Percentiles rank a stretch among this genome's conserved stretches.
These are phyloP conservation scores for Drosophila fungiperda DNA, from an alignment of 2,888 invertebrate genomes.

Conservation along the genomic window DNA sequence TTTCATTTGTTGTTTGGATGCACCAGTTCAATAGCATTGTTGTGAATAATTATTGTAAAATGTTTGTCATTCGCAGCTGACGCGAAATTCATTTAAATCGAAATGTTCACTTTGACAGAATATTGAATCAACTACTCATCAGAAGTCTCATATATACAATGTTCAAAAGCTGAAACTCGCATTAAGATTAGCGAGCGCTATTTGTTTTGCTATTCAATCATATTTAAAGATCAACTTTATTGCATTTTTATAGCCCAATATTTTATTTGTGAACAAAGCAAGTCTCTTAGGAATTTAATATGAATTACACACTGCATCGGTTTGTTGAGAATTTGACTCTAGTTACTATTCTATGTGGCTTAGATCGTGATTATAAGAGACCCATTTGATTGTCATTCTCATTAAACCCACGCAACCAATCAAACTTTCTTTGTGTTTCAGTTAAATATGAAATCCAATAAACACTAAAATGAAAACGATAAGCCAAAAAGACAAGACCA, in stretches of 20 bases:
- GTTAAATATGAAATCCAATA: slow-evolving; percentile 18
- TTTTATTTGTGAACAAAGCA: slow-evolving; percentile 2
- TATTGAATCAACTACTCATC: neutral
- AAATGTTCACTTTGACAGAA: neutral
- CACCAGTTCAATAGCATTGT: slow-evolving; percentile 32
- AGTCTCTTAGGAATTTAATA: neutral
- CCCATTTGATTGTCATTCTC: neutral
- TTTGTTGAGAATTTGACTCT: neutral
- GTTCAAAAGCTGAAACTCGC: neutral
- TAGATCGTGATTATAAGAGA: neutral
- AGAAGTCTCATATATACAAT: neutral
- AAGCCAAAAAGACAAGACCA: slow-evolving; percentile 32
- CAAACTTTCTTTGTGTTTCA: slow-evolving; percentile 21
- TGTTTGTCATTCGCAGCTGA: slow-evolving; percentile 41
- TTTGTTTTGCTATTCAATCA: slow-evolving; percentile 10
- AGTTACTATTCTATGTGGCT: neutral
- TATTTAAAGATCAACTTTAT: neutral
- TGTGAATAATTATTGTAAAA: slow-evolving; percentile 69
- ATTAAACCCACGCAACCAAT: slow-evolving; percentile 14
- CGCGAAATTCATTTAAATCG: neutral
- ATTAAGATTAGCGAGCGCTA: slow-evolving; percentile 14
- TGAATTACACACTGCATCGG: neutral
- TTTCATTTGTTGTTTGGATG: slow-evolving; percentile 52
- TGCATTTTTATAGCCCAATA: neutral
- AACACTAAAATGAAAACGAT: slow-evolving; percentile 21